A percentile compares a stretch with the other conserved stretches of the same genome.
phyloP scores from a whole-genome alignment of 2,113 vertebrate species.

The Excalfactoria chinensis region DNA sequence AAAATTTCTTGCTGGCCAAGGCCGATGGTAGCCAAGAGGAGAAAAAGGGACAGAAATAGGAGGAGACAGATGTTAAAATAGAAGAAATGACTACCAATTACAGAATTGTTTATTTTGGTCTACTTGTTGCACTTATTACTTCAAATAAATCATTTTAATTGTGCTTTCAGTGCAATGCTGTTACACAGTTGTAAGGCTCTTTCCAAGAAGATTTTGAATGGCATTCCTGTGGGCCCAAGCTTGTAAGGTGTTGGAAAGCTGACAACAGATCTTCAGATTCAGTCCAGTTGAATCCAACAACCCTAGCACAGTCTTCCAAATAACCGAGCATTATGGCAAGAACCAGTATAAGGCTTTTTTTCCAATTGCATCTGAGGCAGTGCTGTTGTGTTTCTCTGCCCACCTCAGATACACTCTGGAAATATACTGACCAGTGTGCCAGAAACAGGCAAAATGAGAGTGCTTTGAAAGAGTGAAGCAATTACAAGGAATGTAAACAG shows the following conservation, averaged over 20 bases:
- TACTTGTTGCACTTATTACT: neutral
- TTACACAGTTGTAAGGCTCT: neutral
- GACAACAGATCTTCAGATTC: neutral
- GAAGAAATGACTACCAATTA: neutral
- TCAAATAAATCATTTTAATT: neutral
- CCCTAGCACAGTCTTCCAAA: neutral
- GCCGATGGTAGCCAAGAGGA: neutral
- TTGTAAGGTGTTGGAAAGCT: neutral
- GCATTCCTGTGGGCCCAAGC: neutral
- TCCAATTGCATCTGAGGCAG: neutral
- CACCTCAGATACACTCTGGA: neutral
- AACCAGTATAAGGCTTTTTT: neutral
- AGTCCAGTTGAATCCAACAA: neutral
- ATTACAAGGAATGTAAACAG: neutral
- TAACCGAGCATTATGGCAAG: neutral
- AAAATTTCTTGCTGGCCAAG: neutral
- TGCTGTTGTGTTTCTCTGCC: neutral
- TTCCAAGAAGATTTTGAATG: neutral
- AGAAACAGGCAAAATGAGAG: neutral
- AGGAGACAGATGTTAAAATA: neutral
- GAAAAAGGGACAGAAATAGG: neutral
- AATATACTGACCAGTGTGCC: fast-evolving
- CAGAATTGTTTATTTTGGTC: neutral
- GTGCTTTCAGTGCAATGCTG: neutral
- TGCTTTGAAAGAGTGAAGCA: neutral